Base-by-base conservation (phyloP, 2,888 invertebrate species). In the Rhagonycha fulva region DNA sequence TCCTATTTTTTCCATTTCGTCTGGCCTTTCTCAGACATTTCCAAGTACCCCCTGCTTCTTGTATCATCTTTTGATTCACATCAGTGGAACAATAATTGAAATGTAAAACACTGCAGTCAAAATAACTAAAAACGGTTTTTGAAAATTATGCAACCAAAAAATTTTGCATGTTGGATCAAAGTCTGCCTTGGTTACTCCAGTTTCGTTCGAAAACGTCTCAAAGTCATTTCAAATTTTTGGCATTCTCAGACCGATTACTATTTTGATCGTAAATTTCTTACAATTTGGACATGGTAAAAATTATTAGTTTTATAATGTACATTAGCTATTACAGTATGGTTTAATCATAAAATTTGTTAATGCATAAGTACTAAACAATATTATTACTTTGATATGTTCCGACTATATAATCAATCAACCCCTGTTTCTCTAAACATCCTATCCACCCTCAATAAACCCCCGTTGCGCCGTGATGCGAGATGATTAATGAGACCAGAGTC, bases 401-500 rank as follows among this genome's bases (percentile, higher is more conserved):
- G 76, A 79, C 78, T 80, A 78, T 80, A 80, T 79, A 81, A 80
- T 82, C 81, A 81, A 81, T 80, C 81, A 82, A 75, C 78, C 74
- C 70, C 78, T 69, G 75, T 80, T 74, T 76, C 78, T 66, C 81
- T 76, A 76, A 69, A 75, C 70, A 82, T 82, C 68, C 83, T 82
- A 77, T 47, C 84, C 79, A 76, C 78, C 78, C 78, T 78, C 77
- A 76, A 80, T 77, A 75, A 73, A 77, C 79, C 79, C 81, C 80
- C 75, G 79, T 75, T 80, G 82, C 76, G 81, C 80, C 76, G 75
- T 80, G 81, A 82, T 82, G 81, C 80, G 82, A 81, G 81, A 84
- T 84, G 84, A 84, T 84, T 84, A 84, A 84, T 84, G 84, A 82
- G 79, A 81, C 81, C 81, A 78, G 78, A 82, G 81, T 81, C 83